Percentiles rank a stretch among this genome's conserved stretches.
Conservation (phyloP, 2,888 invertebrate genomes). For the Pseudococcus viburni region DNA sequence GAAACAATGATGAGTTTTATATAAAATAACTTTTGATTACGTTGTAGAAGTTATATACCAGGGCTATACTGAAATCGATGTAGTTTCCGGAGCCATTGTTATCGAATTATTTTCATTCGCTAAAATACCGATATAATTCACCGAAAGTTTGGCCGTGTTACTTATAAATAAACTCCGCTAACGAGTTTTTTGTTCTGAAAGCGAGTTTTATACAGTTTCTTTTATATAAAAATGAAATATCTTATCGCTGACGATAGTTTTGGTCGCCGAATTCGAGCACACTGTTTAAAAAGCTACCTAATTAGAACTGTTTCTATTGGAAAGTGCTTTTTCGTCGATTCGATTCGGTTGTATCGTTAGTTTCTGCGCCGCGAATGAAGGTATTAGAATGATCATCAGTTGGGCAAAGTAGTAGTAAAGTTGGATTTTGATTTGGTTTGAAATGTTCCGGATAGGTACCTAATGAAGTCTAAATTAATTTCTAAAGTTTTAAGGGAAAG, state of each 20-base stretch:
- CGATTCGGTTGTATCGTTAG: neutral
- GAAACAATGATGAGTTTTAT: neutral
- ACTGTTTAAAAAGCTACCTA: neutral
- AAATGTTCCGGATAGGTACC: too few relatives aligned
- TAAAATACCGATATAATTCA: neutral
- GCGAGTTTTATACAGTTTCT: neutral
- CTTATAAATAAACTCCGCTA: neutral
- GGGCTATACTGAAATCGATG: neutral
- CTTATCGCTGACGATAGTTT: neutral
- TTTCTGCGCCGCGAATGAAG: too few relatives aligned
- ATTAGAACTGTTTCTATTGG: neutral
- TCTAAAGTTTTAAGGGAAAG: too few relatives aligned
- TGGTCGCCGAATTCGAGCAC: neutral
- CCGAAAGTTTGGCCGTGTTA: neutral
- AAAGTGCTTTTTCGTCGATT: neutral
- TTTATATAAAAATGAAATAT: neutral
- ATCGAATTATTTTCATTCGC: slow-evolving; percentile 13
- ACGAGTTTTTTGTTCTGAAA: neutral
- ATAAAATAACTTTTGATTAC: neutral
- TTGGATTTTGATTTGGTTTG: too few relatives aligned
- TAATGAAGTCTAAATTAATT: too few relatives aligned
- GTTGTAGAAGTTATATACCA: neutral
- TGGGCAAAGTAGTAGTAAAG: too few relatives aligned
- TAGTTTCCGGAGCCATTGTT: neutral
- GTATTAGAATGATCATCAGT: too few relatives aligned